phyloP scores from a whole-genome alignment of 1,140 invertebrate species.

The Neotoxoptera formosana region DNA sequence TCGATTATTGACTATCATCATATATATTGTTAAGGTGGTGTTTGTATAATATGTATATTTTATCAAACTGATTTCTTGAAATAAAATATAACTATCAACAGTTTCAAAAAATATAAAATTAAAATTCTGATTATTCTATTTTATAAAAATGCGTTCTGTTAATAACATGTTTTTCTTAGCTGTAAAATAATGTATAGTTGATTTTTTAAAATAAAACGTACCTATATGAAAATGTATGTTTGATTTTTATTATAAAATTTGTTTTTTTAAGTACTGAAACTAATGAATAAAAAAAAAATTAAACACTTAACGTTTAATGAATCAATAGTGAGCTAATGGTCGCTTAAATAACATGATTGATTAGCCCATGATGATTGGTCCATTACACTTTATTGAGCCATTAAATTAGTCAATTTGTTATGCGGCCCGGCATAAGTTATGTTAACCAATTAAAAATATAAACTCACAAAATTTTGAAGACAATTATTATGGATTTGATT shows the following conservation, averaged over 20 bases:
- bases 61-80: not conserved
- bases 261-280: no score
- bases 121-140: not conserved
- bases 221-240: not conserved
- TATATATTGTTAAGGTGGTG: not conserved
- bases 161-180: not conserved
- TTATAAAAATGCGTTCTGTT: not conserved
- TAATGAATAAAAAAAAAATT: not conserved
- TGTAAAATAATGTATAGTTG: not conserved
- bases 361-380: not conserved
- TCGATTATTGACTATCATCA: not conserved
- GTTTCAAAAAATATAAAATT: not conserved
- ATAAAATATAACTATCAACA: not conserved
- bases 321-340: not conserved
- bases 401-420: not conserved
- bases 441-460: not conserved
- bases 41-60: not conserved
- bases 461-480: not conserved
- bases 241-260: not conserved
- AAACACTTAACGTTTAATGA: not conserved
- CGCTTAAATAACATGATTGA: not conserved
- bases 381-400: not conserved
- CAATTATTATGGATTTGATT: no score
- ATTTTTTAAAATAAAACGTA: not conserved
- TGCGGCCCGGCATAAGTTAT: not conserved